These are phyloP conservation scores for Drosophila hamatofila DNA, from an alignment of 2,888 invertebrate species.

Conservation along the genomic window DNA sequence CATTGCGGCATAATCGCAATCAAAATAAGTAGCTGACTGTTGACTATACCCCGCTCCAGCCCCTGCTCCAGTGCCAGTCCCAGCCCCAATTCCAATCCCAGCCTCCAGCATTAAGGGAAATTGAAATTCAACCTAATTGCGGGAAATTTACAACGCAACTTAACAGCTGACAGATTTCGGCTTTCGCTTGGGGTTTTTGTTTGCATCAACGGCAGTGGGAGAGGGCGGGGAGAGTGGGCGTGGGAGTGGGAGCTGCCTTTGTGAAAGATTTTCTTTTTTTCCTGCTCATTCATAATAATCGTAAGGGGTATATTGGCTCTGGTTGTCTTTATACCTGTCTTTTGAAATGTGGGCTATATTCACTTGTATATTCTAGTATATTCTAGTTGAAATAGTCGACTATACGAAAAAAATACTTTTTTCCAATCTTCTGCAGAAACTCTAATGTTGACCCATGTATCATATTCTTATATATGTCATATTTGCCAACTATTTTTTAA, in stretches of 20 bases:
- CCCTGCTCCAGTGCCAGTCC: neutral
- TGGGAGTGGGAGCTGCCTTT: constrained; percentile 26
- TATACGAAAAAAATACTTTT: no score
- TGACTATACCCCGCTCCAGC: neutral
- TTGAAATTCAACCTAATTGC: constrained; percentile 85
- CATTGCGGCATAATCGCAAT: constrained; percentile 60
- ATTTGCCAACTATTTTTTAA: no score
- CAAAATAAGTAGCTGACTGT: constrained; percentile 70
- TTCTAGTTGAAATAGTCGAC: no score
- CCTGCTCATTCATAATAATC: neutral
- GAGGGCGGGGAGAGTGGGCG: neutral
- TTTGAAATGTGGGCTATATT: no score
- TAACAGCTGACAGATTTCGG: constrained; percentile 74
- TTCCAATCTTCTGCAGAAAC: no score
- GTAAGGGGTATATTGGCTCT: neutral
- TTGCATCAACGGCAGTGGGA: constrained; percentile 27
- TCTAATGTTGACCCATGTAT: no score
- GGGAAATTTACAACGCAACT: constrained; percentile 80
- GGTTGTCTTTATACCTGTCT: no score
- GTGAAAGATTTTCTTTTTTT: neutral
- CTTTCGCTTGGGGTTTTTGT: constrained; percentile 30
- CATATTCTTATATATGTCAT: no score
- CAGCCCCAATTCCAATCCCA: neutral
- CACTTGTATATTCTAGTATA: no score
- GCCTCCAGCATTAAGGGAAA: constrained; percentile 55